Evolutionary conservation across 2,888 invertebrate species (phyloP).

Genomic region (Epicampocera succincta): DNA sequence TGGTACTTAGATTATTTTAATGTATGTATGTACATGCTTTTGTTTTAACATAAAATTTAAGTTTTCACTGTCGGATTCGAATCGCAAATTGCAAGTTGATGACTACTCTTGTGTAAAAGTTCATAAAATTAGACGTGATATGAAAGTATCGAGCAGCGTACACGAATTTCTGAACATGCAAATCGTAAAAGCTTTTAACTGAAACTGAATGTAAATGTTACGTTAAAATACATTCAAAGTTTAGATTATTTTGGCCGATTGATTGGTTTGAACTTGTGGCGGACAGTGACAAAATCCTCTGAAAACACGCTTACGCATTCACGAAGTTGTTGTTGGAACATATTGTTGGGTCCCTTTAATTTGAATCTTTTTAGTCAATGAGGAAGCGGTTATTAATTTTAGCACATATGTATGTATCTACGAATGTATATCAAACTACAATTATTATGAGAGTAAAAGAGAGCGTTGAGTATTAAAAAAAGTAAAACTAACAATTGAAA

Average conservation of each 20-base stretch:
- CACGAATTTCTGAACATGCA: constrained; percentile 27
- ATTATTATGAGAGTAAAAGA: constrained; percentile 2
- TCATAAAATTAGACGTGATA: not conserved
- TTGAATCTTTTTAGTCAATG: constrained; percentile 58
- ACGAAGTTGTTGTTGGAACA: constrained; percentile 8
- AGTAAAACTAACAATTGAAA: constrained; percentile 10
- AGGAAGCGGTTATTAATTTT: constrained; percentile 38
- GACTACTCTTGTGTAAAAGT: not conserved
- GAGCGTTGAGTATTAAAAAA: constrained; percentile 42
- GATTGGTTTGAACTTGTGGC: constrained; percentile 27
- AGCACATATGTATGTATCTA: constrained; percentile 17
- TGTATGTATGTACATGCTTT: too few species aligned
- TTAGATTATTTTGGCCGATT: constrained; percentile 21
- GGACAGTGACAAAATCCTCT: constrained; percentile 34
- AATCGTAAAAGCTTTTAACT: constrained; percentile 43
- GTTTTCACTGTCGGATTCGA: too few species aligned
- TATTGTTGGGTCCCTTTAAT: not conserved
- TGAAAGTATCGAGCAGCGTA: not conserved
- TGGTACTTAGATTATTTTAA: constrained; percentile 26
- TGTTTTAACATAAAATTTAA: too few species aligned
- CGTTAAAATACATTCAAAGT: constrained; percentile 27
- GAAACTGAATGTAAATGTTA: constrained; percentile 50
- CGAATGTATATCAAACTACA: constrained; percentile 13
- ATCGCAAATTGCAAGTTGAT: not conserved
- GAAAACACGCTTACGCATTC: constrained; percentile 24